Evolutionary conservation across 1,140 invertebrate species (phyloP).

Genomic region (Lordiphosa stackelbergi): DNA sequence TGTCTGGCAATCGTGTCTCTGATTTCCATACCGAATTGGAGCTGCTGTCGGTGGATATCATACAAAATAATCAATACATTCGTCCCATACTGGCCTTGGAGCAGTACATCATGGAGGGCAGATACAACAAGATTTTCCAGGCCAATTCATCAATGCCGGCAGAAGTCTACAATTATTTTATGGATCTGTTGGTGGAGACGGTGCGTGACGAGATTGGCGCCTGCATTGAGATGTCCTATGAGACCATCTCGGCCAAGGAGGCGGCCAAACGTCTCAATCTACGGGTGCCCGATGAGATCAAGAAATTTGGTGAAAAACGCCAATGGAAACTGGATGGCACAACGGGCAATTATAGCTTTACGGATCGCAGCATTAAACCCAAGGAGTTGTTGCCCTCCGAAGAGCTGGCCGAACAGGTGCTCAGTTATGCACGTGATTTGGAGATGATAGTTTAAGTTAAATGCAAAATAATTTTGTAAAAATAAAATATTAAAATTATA

Average conservation of each 20-base stretch:
- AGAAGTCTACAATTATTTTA: slow-evolving; percentile 96
- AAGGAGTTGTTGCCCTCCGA: slow-evolving; percentile 91
- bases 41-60: slow-evolving; percentile 92
- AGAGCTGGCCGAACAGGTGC: slow-evolving; percentile 93
- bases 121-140: slow-evolving; percentile 93
- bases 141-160: slow-evolving; percentile 93
- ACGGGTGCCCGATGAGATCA: slow-evolving; percentile 85
- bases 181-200: slow-evolving; percentile 96
- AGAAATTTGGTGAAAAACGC: slow-evolving; percentile 88
- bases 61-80: slow-evolving; percentile 96
- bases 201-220: slow-evolving; percentile 97
- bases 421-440: slow-evolving; percentile 98
- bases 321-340: slow-evolving; percentile 89
- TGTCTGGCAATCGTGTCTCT: slow-evolving; percentile 97
- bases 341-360: slow-evolving; percentile 87
- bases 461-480: slow-evolving; percentile 12
- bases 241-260: slow-evolving; percentile 91
- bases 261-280: slow-evolving; percentile 95
- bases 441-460: slow-evolving; percentile 97
- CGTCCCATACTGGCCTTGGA: slow-evolving; percentile 96
- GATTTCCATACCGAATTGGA: slow-evolving; percentile 99
- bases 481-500: no score
- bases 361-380: slow-evolving; percentile 82
- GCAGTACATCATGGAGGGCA: slow-evolving; percentile 99
- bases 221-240: slow-evolving; percentile 97